Conservation (phyloP, 2,797 vertebrate species). For the Fistularia commersonii region DNA sequence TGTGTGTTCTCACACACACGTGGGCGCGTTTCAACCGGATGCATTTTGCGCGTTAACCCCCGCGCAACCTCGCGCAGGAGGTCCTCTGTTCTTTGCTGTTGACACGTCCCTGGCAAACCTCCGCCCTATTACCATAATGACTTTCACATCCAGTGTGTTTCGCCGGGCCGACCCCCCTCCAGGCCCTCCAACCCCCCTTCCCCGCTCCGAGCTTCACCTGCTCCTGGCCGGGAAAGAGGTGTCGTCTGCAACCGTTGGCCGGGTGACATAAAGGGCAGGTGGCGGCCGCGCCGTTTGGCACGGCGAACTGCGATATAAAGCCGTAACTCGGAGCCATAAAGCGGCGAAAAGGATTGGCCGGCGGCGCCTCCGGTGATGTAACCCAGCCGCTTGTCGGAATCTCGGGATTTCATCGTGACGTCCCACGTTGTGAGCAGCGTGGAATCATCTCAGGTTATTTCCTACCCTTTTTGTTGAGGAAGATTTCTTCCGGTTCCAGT, state of each 20-base stretch:
- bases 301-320: slow-evolving; percentile 18
- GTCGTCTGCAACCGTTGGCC: slow-evolving; percentile 81
- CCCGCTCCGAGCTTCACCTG: slow-evolving; percentile 77
- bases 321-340: slow-evolving; percentile 15
- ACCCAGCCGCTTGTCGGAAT: too few relatives aligned
- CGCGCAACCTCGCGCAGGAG: slow-evolving; percentile 61
- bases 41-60: too few relatives aligned
- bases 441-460: too few relatives aligned
- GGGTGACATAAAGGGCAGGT: slow-evolving; percentile 79
- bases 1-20: too few relatives aligned
- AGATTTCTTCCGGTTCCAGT: too few relatives aligned
- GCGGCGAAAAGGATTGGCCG: slow-evolving; percentile 1
- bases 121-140: slow-evolving; percentile 79
- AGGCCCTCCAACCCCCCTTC: too few relatives aligned
- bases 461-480: too few relatives aligned
- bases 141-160: slow-evolving; percentile 71
- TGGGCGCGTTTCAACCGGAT: too few relatives aligned
- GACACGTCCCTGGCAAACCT: slow-evolving; percentile 67
- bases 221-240: slow-evolving; percentile 70
- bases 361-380: too few relatives aligned
- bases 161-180: slow-evolving; percentile 68
- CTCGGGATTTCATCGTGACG: too few relatives aligned
- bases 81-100: slow-evolving; percentile 77
- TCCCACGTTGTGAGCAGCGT: too few relatives aligned
- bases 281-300: slow-evolving; percentile 65